Base-by-base conservation (phyloP, 2,888 invertebrate genomes). In the Heliconius erato region DNA sequence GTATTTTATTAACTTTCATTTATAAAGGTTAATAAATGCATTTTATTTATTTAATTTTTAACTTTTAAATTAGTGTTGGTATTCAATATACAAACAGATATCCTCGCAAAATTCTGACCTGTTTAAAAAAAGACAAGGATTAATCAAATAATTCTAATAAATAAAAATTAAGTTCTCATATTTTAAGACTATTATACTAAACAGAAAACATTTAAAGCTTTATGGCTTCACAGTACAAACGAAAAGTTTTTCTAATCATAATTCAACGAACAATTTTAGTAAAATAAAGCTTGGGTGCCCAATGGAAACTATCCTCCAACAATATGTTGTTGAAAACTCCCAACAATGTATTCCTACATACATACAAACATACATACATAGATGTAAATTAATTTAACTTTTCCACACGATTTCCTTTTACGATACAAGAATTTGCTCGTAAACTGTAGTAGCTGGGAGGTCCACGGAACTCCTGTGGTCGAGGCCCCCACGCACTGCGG, bases 391-490 rank as follows among this genome's bases (percentile, higher is more conserved):
- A 72, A 80, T 74, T 72, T 54, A 74, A 79, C 40, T 40, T 81
- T 65, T 71, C 74, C 54, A 81, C 32, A 79, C 40, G 81, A 81
- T 79, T 81, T 79, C 79, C 79, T 76, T 81, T 81, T 49, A 77
- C 81, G 77, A 78, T 81, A 81, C 81, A 81, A 83, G 79, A 81
- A 74, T 79, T 81, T 74, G 68, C 76, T 74, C 67, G 74, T 80
- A 83, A 81, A 84, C 82, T 9, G 54, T 23, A 79, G 79, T 71
- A 76, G 69, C 79, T 81, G 82, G 80, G 79, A 82, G 85, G 81
- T 79, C 80, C 79, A 82, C 83, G 83, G 86, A 88, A 88, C 85
- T 89, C 89, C 87, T 86, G 88, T 80, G 87, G 88, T 87, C 88
- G 86, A 83, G 87, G 86, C 88, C 85, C 82, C 84, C 87, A 88